Evolutionary conservation across 2,113 vertebrate species (phyloP).

Genomic region (Chrysochloris asiatica): DNA sequence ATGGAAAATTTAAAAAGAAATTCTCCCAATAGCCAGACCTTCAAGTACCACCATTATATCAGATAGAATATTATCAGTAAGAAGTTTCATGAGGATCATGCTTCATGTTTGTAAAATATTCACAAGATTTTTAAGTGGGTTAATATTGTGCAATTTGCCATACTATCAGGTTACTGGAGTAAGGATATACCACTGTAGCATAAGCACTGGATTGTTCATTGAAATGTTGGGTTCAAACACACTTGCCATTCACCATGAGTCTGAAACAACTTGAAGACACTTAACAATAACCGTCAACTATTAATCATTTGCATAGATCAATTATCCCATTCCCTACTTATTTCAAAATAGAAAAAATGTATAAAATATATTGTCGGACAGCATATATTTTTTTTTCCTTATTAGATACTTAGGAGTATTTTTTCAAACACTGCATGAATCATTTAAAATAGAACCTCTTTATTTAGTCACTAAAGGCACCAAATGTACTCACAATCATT

Average conservation of each 20-base stretch:
- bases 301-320: not conserved
- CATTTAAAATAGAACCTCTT: constrained; percentile 29
- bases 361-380: not conserved
- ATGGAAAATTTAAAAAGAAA: not conserved
- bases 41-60: not conserved
- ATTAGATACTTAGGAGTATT: not conserved
- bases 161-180: not conserved
- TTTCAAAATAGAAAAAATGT: constrained; percentile 5
- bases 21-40: not conserved
- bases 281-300: too few species aligned
- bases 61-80: too few species aligned
- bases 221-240: too few species aligned
- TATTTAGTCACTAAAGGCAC: constrained; percentile 54
- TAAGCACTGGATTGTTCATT: too few species aligned
- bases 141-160: not conserved
- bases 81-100: not conserved
- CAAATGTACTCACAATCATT: constrained; percentile 21
- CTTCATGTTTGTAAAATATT: constrained; percentile 8
- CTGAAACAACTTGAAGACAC: too few species aligned
- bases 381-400: constrained; percentile 53
- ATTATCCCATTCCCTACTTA: not conserved
- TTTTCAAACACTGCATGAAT: constrained; percentile 34
- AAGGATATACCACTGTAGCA: too few species aligned
- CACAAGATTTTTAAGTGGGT: not conserved
- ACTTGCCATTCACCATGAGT: too few species aligned